Evolutionary conservation across 2,888 invertebrate species (phyloP).

Genomic region (Ectemnius continuus): DNA sequence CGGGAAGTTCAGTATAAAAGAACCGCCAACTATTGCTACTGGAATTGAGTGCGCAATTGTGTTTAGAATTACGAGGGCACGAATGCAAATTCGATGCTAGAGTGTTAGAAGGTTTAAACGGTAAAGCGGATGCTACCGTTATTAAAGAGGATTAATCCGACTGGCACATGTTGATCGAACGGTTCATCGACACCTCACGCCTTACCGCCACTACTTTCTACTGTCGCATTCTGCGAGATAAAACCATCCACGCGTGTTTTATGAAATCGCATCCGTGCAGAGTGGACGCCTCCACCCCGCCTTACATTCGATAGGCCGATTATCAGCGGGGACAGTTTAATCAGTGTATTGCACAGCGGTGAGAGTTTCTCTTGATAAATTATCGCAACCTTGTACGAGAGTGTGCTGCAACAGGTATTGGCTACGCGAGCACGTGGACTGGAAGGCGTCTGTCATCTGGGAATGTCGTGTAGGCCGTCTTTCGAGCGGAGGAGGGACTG

Average conservation of each 20-base stretch:
- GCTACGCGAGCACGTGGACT: neutral
- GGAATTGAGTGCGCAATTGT: no score
- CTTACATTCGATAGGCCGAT: no score
- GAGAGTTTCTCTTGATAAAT: conserved; percentile 21
- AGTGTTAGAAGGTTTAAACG: no score
- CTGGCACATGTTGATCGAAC: conserved; percentile 9
- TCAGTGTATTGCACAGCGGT: neutral
- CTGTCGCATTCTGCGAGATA: conserved; percentile 8
- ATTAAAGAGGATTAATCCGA: conserved; percentile 32
- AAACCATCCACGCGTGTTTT: neutral
- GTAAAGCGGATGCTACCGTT: conserved; percentile 12
- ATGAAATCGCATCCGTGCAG: conserved; percentile 20
- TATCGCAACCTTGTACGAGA: conserved; percentile 7
- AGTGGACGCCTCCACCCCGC: conserved; percentile 17
- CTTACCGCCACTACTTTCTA: conserved; percentile 20
- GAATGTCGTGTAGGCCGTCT: conserved; percentile 20
- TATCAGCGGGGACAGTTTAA: conserved; percentile 12
- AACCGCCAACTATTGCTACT: no score
- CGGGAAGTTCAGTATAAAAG: no score
- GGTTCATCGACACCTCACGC: conserved; percentile 26
- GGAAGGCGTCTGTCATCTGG: conserved; percentile 24
- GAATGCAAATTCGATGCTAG: no score
- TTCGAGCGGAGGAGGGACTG: conserved; percentile 26
- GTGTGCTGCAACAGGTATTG: conserved; percentile 10
- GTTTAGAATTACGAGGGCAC: no score